Evolutionary conservation across 2,797 vertebrate genomes (phyloP), one percentile per base, ranked within the genome.

Genomic region (Melanitta fusca): DNA sequence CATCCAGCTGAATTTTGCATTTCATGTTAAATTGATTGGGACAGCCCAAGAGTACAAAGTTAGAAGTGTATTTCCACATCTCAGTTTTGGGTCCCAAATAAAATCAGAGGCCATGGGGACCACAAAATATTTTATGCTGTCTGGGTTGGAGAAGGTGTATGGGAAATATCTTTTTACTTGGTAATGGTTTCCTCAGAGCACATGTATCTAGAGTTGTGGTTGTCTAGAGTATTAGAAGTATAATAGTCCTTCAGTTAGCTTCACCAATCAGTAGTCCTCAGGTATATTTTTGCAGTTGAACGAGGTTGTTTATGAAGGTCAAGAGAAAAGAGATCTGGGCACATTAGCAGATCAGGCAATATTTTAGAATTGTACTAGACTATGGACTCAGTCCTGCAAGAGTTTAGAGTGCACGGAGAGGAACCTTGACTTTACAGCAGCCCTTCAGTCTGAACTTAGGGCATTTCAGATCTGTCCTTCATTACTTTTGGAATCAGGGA

Each of bases 201-300:
- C 5, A 10, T 39, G 6, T 32, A 49, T 69, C 24, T 65, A 69
- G 54, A 83, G 54, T 11, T 65, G 41, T 65, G 43, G 32, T 65
- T 80, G 69, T 21, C 15, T 20, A 34, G 28, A 73, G 39, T 64
- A 27, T 43, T 72, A 51, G 57, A 78, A 80, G 49, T 85, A 77
- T 82, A 80, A 39, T n/a, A 45, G 58, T 91, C 82, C 30, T 74
- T 69, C 24, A 58, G 64, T 54, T 80, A 72, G 60, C 61, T 95
- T 70, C 78, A 90, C 81, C 82, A 96, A 91, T 95, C 79, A 70
- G 6, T 57, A 88, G 65, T 56, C 81, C 83, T 90, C 39, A 69
- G 78, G 78, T 91, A 68, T 32, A n/a, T 81, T 92, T 97, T 69
- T 96, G 79, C 62, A 89, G 92, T 85, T 79, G 54, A 8, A 36